A percentile compares a stretch with the other conserved stretches of the same genome.
These are phyloP conservation scores for Panthera uncia DNA, from an alignment of 2,113 vertebrate species.

Conservation along the genomic window DNA sequence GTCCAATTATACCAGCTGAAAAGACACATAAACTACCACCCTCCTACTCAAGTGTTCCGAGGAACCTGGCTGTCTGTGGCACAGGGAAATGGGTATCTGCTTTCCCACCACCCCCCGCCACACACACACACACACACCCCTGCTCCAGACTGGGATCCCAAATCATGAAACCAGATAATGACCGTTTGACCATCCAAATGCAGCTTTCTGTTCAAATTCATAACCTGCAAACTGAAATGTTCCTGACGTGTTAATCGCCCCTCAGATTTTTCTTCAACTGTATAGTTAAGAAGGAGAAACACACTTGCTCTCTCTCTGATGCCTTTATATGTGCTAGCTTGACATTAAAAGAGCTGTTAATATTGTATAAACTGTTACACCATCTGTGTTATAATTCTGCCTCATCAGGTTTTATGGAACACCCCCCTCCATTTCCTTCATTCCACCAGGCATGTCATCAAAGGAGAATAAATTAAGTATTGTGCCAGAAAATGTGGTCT, in stretches of 20 bases:
- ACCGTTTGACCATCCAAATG: background rate
- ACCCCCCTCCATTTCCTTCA: slow-evolving; percentile 63
- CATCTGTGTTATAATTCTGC: slow-evolving; percentile 69
- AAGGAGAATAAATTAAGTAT: slow-evolving; percentile 80
- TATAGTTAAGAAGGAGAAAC: slow-evolving; percentile 1
- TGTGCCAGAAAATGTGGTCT: slow-evolving; percentile 77
- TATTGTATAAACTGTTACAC: slow-evolving; percentile 61
- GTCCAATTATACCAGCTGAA: background rate
- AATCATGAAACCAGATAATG: background rate
- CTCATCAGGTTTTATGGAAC: slow-evolving; percentile 69
- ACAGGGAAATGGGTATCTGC: background rate
- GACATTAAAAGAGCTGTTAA: slow-evolving; percentile 60
- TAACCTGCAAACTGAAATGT: background rate
- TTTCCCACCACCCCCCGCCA: background rate
- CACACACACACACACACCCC: background rate
- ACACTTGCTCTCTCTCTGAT: background rate
- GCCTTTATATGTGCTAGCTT: slow-evolving; percentile 40
- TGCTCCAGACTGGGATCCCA: background rate
- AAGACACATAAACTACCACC: background rate
- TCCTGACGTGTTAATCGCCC: background rate
- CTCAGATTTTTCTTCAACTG: slow-evolving; percentile 42
- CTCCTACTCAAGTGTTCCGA: background rate
- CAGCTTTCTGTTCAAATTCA: background rate
- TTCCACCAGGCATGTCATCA: slow-evolving; percentile 75
- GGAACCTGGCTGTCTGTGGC: background rate